Evolutionary conservation across 2,797 vertebrate genomes (phyloP), one percentile per base, ranked within the genome.

Genomic region (Serranus cabrilla): DNA sequence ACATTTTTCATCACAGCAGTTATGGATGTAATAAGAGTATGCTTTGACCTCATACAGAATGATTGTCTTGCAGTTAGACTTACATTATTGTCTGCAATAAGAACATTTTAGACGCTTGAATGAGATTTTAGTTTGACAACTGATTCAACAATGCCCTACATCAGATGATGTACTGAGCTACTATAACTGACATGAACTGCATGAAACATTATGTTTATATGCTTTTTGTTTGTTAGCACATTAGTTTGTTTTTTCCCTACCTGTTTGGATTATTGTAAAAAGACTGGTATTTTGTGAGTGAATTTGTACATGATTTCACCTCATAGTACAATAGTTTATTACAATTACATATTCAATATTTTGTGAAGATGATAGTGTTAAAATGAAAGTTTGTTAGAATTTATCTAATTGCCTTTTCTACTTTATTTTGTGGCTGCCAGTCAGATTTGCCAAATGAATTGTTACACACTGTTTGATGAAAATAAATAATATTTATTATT

Each of bases 401-500:
- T 72, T 58, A 34, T 74, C n/a, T 45, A 72, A 56, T 77, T 76
- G 46, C 76, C 45, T 84, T 78, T 92, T 90, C 18, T 89, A 83
- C 72, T 76, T 62, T 67, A 66, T 74, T 56, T 80, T 27, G 73
- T 65, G 71, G 74, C 21, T 72, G 72, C 23, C 9, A n/a, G 49
- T 76, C 17, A 72, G 17, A 82, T 73, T 78, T 83, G 82, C 58
- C 61, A 85, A 84, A 71, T 71, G 10, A 78, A 43, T 83, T 89
- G 79, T 83, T 75, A 63, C 47, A 64, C 47, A 76, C 23, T 70
- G 82, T 80, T 74, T 87, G 74, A 76, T 73, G 40, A 69, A 75
- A 84, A 62, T 78, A 80, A 92, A 92, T 83, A 78, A 81, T 86
- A 76, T 86, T 84, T 89, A 89, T 78, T 89, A 57, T 54, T 58